Percentiles rank a stretch among this genome's conserved stretches.
Evolutionary conservation across 2,113 vertebrate genomes (phyloP).

Genomic region (Vombatus ursinus): DNA sequence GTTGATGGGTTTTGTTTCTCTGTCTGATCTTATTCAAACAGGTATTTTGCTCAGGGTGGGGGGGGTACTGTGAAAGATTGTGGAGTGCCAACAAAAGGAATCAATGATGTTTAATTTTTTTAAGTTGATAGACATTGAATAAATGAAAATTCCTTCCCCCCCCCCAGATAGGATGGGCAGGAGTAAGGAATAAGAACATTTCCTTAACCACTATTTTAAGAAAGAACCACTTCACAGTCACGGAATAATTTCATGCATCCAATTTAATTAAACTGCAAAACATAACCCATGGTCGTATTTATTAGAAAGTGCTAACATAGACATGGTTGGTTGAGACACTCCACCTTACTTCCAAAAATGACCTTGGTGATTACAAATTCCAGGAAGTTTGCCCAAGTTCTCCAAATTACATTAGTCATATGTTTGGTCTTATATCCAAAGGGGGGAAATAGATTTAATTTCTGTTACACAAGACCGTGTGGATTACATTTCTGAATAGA

Average conservation of each 20-base stretch:
- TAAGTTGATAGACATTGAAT: slow-evolving; percentile 60
- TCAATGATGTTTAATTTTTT: slow-evolving; percentile 28
- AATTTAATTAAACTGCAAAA: slow-evolving; percentile 61
- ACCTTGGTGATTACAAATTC: not conserved
- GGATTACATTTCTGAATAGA: slow-evolving; percentile 30
- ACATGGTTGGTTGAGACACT: slow-evolving; percentile 25
- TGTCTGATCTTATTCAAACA: no score
- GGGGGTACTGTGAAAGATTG: no score
- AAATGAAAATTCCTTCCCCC: slow-evolving; percentile 58
- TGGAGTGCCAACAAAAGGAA: no score
- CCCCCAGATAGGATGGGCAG: slow-evolving; percentile 44
- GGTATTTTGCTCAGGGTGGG: no score
- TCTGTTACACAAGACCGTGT: slow-evolving; percentile 25
- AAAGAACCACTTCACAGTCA: slow-evolving; percentile 67
- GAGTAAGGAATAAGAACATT: slow-evolving; percentile 58
- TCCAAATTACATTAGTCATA: slow-evolving; percentile 33
- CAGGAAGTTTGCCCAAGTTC: slow-evolving; percentile 28
- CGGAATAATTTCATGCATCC: slow-evolving; percentile 58
- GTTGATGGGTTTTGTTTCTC: no score
- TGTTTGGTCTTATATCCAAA: slow-evolving; percentile 54
- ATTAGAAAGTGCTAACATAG: slow-evolving; percentile 60
- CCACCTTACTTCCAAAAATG: no score
- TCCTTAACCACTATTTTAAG: slow-evolving; percentile 70
- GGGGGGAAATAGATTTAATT: not conserved
- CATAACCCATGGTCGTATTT: slow-evolving; percentile 46